Conservation (phyloP, 2,797 vertebrate genomes). For the Rhadinocentrus ornatus region DNA sequence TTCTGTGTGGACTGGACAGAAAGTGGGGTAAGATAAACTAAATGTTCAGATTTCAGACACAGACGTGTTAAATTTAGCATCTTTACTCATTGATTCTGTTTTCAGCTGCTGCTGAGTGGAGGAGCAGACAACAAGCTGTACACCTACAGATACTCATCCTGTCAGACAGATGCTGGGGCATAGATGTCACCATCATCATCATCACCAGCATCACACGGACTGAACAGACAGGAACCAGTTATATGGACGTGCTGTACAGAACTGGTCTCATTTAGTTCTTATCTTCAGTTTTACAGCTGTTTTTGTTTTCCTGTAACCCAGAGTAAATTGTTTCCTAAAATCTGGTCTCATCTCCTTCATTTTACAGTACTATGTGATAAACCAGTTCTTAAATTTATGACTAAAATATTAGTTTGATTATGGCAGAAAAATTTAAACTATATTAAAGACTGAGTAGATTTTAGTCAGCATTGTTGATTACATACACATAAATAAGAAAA, state of each 20-base stretch:
- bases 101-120: conserved; percentile 92
- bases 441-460: too few relatives aligned
- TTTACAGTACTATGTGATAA: not conserved
- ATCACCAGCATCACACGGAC: too few relatives aligned
- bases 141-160: conserved; percentile 89
- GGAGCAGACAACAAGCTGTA: conserved; percentile 98
- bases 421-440: too few relatives aligned
- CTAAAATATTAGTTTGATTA: too few relatives aligned
- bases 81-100: conserved; percentile 8
- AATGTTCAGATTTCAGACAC: not conserved
- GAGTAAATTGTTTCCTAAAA: conserved; percentile 49
- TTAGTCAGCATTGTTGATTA: too few relatives aligned
- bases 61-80: not conserved
- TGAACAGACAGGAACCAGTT: too few relatives aligned
- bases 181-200: conserved; percentile 60
- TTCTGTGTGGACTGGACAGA: conserved; percentile 97
- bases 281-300: not conserved
- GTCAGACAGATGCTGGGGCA: conserved; percentile 88
- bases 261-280: too few relatives aligned
- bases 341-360: conserved; percentile 7
- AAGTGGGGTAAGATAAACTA: conserved; percentile 85
- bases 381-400: too few relatives aligned
- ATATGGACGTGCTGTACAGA: too few relatives aligned
- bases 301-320: conserved; percentile 37
- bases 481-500: too few relatives aligned